Conservation (phyloP, 2,888 invertebrate species). For the Trypoxylon attenuatum region DNA sequence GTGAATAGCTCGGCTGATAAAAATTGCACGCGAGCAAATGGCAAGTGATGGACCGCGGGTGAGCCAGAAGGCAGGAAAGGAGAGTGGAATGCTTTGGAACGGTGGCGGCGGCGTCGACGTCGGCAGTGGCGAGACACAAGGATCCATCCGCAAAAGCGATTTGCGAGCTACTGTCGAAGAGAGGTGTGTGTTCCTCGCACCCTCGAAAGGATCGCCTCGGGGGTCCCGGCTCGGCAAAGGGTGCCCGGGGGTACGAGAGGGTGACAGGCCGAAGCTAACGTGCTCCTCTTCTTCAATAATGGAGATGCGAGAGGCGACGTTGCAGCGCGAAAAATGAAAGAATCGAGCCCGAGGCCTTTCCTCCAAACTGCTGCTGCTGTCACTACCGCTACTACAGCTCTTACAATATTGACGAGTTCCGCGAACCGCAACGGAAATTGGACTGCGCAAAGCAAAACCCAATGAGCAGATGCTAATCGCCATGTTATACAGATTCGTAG, state of each 20-base stretch:
- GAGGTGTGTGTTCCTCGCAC: too few relatives aligned
- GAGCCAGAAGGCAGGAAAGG: too few relatives aligned
- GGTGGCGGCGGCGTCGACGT: neutral
- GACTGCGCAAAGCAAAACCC: constrained; percentile 18
- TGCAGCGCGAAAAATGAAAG: constrained; percentile 26
- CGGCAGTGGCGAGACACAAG: too few relatives aligned
- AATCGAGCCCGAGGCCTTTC: too few relatives aligned
- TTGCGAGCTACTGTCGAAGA: too few relatives aligned
- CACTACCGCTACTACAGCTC: too few relatives aligned
- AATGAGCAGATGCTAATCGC: constrained; percentile 16
- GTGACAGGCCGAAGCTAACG: too few relatives aligned
- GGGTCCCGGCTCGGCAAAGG: too few relatives aligned
- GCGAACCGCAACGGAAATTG: constrained; percentile 27
- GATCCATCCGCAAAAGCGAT: neutral
- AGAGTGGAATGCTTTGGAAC: neutral
- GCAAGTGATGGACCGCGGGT: neutral
- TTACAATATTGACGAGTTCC: constrained; percentile 35
- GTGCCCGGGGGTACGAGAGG: too few relatives aligned
- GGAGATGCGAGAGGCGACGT: constrained; percentile 21
- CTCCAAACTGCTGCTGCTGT: too few relatives aligned
- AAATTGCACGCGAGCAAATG: neutral
- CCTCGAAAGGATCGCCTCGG: too few relatives aligned
- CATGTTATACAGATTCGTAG: neutral
- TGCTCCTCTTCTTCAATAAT: constrained; percentile 37
- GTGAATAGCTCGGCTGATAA: neutral